These are phyloP conservation scores for Heliconius sara DNA, from an alignment of 2,888 invertebrate species.

Conservation along the genomic window DNA sequence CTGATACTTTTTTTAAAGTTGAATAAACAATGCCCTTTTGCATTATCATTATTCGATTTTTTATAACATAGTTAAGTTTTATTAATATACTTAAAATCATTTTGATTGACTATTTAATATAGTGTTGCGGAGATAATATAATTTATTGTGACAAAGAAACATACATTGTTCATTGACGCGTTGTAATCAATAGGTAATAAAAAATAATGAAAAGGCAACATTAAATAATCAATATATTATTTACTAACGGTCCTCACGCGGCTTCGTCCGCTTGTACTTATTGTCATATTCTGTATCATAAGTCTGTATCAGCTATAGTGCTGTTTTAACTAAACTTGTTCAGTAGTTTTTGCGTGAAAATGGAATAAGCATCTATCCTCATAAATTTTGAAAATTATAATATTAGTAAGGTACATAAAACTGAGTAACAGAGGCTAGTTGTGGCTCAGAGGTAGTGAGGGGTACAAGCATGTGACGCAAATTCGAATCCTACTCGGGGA, in stretches of 20 bases:
- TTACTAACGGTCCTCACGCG: neutral
- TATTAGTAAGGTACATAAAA: neutral
- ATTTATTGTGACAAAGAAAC: conserved; percentile 6
- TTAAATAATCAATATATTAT: neutral
- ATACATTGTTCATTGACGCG: conserved; percentile 14
- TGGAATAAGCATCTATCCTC: neutral
- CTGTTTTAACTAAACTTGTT: neutral
- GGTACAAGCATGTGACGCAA: too few relatives aligned
- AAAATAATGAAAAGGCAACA: neutral
- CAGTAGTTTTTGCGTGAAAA: neutral
- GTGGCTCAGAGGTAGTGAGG: too few relatives aligned
- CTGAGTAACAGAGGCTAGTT: neutral
- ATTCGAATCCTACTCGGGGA: too few relatives aligned
- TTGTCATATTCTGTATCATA: neutral
- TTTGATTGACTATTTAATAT: conserved; percentile 5
- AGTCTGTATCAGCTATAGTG: too few relatives aligned
- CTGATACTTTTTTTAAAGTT: neutral
- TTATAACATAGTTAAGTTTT: neutral
- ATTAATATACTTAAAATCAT: neutral
- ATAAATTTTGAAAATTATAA: neutral
- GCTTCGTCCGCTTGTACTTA: neutral
- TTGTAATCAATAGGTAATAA: neutral
- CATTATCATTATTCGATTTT: too few relatives aligned
- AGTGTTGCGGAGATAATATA: neutral
- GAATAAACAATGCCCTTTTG: too few relatives aligned